A percentile compares a stretch with the other conserved stretches of the same genome.
These are phyloP conservation scores for Plectrocnemia conspersa DNA, from an alignment of 1,140 invertebrate species.

Conservation along the genomic window DNA sequence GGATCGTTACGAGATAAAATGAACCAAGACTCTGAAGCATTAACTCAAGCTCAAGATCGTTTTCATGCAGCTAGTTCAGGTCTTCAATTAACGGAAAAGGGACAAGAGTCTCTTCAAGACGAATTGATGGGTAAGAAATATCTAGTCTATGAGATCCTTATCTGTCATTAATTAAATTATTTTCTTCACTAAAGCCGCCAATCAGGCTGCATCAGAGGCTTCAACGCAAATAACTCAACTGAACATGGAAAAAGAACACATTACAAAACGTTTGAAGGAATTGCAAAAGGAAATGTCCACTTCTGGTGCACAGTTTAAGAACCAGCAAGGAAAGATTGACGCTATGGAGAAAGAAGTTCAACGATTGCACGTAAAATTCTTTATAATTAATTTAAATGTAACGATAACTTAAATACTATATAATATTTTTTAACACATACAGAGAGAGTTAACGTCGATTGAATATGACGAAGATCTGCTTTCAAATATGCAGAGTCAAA, in stretches of 20 bases:
- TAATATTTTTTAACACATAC: not conserved
- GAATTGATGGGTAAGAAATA: conserved; percentile 71
- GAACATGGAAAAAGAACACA: conserved; percentile 71
- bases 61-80: conserved; percentile 83
- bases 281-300: conserved; percentile 66
- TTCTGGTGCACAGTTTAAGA: conserved; percentile 67
- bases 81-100: conserved; percentile 72
- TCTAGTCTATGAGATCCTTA: not conserved
- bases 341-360: conserved; percentile 60
- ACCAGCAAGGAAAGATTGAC: conserved; percentile 62
- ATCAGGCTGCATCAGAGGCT: conserved; percentile 68
- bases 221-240: conserved; percentile 77
- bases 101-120: conserved; percentile 81
- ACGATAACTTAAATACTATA: not conserved
- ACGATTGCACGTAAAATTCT: conserved; percentile 1
- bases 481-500: conserved; percentile 54
- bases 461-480: conserved; percentile 66
- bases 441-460: conserved; percentile 45
- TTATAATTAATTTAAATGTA: too few relatives aligned
- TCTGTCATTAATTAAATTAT: not conserved
- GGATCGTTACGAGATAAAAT: conserved; percentile 66
- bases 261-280: conserved; percentile 61
- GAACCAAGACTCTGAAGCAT: conserved; percentile 60
- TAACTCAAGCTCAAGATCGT: conserved; percentile 69
- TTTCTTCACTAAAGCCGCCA: conserved; percentile 56